These are phyloP conservation scores for Scopus umbretta DNA, from an alignment of 2,113 vertebrate species.

Conservation along the genomic window DNA sequence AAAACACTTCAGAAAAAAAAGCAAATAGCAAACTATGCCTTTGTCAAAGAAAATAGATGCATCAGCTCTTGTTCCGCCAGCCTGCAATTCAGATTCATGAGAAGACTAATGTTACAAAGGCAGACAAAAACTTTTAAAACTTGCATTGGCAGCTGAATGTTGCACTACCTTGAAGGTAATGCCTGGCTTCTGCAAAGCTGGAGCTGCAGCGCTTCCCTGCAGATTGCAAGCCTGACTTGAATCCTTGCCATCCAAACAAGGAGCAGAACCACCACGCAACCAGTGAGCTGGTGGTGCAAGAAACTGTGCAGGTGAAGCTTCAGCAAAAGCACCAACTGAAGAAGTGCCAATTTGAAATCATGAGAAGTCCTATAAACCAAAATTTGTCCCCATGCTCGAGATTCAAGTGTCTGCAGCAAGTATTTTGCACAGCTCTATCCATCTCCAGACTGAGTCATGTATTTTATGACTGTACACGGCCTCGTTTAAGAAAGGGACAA, in stretches of 20 bases:
- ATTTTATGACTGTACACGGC: neutral
- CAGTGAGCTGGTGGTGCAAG: neutral
- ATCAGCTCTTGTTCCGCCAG: neutral
- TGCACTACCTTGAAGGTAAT: neutral
- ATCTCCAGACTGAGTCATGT: neutral
- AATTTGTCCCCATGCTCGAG: neutral
- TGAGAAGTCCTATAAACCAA: neutral
- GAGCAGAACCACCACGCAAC: neutral
- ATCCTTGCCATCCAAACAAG: neutral
- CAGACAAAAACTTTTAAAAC: neutral
- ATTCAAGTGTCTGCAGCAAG: neutral
- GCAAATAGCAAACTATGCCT: neutral
- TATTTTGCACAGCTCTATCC: neutral
- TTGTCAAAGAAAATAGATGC: neutral
- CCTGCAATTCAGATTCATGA: neutral
- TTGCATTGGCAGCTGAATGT: neutral
- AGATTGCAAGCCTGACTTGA: neutral
- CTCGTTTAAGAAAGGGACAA: neutral
- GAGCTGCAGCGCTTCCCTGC: neutral
- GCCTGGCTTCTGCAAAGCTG: neutral
- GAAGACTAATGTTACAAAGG: neutral
- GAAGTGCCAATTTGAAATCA: neutral
- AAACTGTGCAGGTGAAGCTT: accelerated
- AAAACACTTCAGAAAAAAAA: neutral
- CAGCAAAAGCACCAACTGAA: neutral